Percentiles rank a stretch among this genome's conserved stretches.
Evolutionary conservation across 2,113 vertebrate species (phyloP).

Genomic region (Cyanocitta stelleri): DNA sequence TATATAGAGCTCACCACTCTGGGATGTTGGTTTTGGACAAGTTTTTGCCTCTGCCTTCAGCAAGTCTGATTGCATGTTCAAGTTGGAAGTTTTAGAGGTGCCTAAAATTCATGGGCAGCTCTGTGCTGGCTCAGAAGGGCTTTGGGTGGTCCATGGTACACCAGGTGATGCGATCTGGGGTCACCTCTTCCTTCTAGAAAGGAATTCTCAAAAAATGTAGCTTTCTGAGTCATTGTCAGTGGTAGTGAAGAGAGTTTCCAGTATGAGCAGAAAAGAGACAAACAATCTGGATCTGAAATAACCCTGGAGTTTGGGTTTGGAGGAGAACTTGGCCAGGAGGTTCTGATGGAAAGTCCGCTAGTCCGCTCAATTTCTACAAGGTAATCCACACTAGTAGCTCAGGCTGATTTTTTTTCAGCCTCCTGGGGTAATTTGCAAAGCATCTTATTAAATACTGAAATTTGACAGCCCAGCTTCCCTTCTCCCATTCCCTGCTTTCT

Average conservation of each 20-base stretch:
- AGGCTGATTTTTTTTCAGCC: background rate
- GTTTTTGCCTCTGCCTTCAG: background rate
- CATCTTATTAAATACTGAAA: background rate
- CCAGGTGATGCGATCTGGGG: background rate
- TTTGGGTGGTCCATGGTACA: background rate
- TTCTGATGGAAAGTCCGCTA: background rate
- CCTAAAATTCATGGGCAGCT: background rate
- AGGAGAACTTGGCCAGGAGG: background rate
- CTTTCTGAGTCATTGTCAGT: background rate
- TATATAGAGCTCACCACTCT: fast-evolving
- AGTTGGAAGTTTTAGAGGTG: background rate
- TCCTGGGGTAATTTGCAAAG: background rate
- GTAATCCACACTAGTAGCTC: background rate
- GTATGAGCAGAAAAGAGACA: background rate
- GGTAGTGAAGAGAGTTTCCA: background rate
- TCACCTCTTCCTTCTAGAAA: background rate
- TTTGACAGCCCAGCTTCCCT: background rate
- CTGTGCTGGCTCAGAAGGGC: background rate
- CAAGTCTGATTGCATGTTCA: background rate
- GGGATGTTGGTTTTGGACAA: background rate
- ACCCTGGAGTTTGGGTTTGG: background rate
- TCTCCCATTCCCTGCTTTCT: background rate
- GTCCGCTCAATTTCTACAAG: background rate
- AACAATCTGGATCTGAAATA: background rate
- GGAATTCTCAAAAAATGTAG: background rate